Evolutionary conservation across 2,113 vertebrate species (phyloP).

Genomic region (Ivindomyrus marchei): DNA sequence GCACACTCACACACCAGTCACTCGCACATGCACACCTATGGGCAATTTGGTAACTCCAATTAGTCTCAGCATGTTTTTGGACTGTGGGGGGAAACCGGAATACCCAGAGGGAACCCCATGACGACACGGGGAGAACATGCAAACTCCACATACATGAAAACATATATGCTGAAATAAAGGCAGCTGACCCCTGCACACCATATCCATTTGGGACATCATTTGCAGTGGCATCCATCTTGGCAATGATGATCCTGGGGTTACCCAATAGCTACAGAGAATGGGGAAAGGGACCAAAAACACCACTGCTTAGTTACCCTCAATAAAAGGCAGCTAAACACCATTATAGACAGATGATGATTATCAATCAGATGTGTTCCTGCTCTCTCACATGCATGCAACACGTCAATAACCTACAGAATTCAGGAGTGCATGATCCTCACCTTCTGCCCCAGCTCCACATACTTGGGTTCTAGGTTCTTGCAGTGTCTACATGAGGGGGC

Average conservation of each 20-base stretch:
- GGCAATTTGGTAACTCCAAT: not conserved
- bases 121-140: not conserved
- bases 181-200: constrained; percentile 58
- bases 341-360: not conserved
- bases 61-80: not conserved
- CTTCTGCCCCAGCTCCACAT: constrained; percentile 19
- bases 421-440: constrained; percentile 3
- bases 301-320: not conserved
- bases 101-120: not conserved
- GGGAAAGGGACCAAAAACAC: not conserved
- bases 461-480: constrained; percentile 29
- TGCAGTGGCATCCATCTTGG: constrained; percentile 59
- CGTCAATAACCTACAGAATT: not conserved
- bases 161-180: not conserved
- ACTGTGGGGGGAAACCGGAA: not conserved
- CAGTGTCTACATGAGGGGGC: constrained; percentile 29
- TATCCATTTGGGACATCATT: constrained; percentile 60
- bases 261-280: constrained; percentile 40
- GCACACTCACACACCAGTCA: not conserved
- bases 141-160: not conserved
- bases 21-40: too few species aligned
- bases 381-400: not conserved
- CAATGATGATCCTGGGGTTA: constrained; percentile 48
- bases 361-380: not conserved
- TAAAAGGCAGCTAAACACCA: not conserved